Conservation (phyloP, 2,113 vertebrate species). For the Pteropus alecto region DNA sequence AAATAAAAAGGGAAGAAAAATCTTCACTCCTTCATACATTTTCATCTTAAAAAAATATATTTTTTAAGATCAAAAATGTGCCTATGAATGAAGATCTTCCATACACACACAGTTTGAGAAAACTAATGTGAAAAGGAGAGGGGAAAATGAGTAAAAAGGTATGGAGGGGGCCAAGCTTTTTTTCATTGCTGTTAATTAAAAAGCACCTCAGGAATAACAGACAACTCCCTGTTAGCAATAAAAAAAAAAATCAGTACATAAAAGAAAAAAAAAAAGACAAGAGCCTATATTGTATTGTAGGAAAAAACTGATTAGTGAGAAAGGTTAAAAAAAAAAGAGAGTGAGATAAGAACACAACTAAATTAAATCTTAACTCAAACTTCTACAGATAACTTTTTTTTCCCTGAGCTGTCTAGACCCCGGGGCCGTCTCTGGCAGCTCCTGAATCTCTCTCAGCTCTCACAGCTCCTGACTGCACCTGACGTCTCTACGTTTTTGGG, state of each 20-base stretch:
- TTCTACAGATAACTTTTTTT: not conserved
- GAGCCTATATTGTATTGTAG: not conserved
- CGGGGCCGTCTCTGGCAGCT: not conserved
- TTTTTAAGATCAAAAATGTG: not conserved
- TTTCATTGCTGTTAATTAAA: slow-evolving; percentile 2
- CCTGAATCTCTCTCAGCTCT: accelerated
- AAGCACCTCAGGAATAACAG: not conserved
- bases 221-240: not conserved
- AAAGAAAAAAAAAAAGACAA: not conserved
- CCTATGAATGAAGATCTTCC: not conserved
- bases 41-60: not conserved
- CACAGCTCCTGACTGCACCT: accelerated
- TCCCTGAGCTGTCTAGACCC: not conserved
- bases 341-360: not conserved
- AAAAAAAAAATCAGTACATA: not conserved
- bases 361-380: not conserved
- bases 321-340: not conserved
- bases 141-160: not conserved
- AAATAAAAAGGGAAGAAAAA: slow-evolving; percentile 10
- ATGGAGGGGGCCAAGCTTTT: not conserved
- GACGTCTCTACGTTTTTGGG: accelerated
- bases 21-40: not conserved
- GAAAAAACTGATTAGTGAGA: not conserved
- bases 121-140: not conserved
- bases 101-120: not conserved